Percentiles rank a stretch among this genome's conserved stretches.
Evolutionary conservation across 2,797 vertebrate species (phyloP).

Genomic region (Phrynocephalus guinanensis): DNA sequence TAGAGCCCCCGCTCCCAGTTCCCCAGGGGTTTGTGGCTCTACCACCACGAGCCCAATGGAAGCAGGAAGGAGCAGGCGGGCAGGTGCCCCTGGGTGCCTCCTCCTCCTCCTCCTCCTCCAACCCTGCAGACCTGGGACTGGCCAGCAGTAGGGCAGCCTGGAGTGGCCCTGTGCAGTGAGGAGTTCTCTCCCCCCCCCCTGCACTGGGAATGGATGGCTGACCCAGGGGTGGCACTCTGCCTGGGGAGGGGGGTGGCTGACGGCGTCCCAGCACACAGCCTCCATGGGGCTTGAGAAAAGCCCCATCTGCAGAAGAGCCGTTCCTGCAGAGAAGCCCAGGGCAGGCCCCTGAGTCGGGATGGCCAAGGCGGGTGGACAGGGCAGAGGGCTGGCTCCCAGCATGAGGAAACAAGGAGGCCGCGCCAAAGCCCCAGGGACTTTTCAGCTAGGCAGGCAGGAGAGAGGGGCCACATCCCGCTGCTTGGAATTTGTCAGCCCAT

Average conservation of each 20-base stretch:
- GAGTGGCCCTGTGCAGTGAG: too few species aligned
- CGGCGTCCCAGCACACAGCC: too few species aligned
- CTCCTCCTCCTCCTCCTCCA: neutral
- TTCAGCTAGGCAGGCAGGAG: slow-evolving; percentile 84
- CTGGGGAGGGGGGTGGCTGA: too few species aligned
- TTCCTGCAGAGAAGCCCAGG: slow-evolving; percentile 20
- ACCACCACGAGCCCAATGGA: neutral
- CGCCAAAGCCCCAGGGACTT: slow-evolving; percentile 88
- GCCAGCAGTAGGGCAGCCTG: too few species aligned
- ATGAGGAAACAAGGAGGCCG: slow-evolving; percentile 78
- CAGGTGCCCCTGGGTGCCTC: neutral
- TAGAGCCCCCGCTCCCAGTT: too few species aligned
- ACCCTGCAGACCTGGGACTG: too few species aligned
- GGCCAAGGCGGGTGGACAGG: too few species aligned
- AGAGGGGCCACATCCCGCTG: slow-evolving; percentile 85
- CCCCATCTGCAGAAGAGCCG: slow-evolving; percentile 44
- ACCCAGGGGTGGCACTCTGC: too few species aligned
- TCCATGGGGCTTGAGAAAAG: neutral
- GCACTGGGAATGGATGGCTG: too few species aligned
- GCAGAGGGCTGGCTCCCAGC: slow-evolving; percentile 85
- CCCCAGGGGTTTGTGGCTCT: too few species aligned
- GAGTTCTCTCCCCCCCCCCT: too few species aligned
- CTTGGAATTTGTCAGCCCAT: slow-evolving; percentile 91
- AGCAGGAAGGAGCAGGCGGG: neutral
- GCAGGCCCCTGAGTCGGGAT: too few species aligned